Conservation (phyloP, 2,113 vertebrate species). For the Anoura caudifer region DNA sequence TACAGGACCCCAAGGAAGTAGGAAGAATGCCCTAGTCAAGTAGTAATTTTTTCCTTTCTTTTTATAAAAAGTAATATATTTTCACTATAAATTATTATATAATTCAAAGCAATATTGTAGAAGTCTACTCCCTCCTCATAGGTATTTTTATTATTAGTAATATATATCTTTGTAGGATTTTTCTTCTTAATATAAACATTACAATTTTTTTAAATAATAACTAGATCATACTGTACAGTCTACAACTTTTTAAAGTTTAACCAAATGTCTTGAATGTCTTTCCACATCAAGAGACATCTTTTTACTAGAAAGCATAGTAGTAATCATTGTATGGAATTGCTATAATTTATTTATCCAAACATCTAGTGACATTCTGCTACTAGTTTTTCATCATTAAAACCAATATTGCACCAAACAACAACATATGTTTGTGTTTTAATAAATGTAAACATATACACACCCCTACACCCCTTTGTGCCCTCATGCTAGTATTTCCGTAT, state of each 20-base stretch:
- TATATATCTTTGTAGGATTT: background rate
- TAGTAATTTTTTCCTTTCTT: constrained; percentile 5
- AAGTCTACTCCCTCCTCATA: background rate
- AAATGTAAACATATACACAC: background rate
- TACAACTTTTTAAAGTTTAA: background rate
- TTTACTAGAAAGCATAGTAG: background rate
- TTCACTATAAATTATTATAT: constrained; percentile 7
- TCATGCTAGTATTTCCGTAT: background rate
- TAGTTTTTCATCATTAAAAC: background rate
- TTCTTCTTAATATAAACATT: background rate
- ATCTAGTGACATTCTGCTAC: background rate
- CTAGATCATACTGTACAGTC: background rate
- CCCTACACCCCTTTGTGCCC: background rate
- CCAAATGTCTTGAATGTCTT: background rate
- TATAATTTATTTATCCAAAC: background rate
- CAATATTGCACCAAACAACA: background rate
- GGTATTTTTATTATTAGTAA: constrained; percentile 10
- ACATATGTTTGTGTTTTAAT: background rate
- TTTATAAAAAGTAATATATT: constrained; percentile 32
- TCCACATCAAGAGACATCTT: background rate
- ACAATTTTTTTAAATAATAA: constrained; percentile 13
- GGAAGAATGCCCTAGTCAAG: background rate
- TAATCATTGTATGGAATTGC: background rate
- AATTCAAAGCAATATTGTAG: constrained; percentile 19
- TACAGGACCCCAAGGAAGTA: background rate